phyloP scores from a whole-genome alignment of 92 coral and sea anemone species.

The Anthopleura xanthogrammica region DNA sequence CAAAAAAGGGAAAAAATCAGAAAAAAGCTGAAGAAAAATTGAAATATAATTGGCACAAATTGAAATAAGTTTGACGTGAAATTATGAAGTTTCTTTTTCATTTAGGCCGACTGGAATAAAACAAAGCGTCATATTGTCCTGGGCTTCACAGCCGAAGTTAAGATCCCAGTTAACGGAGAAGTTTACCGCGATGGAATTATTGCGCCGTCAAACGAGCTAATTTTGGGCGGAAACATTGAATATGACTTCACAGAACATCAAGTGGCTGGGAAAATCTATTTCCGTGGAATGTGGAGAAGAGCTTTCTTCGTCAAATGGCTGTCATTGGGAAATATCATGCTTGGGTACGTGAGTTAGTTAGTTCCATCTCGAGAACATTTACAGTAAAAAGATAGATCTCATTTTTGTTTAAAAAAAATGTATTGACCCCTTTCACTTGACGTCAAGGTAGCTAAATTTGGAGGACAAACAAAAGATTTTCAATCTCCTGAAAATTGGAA shows the following conservation, averaged over 20 bases:
- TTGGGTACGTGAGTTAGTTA: conserved; percentile 59
- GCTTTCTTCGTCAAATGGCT: conserved; percentile 80
- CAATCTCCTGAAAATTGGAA: too few relatives aligned
- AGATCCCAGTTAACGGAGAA: conserved; percentile 90
- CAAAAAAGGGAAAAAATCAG: too few relatives aligned
- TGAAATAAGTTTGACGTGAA: too few relatives aligned
- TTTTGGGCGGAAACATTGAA: conserved; percentile 78
- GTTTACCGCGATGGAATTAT: conserved; percentile 85
- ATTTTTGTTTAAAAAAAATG: too few relatives aligned
- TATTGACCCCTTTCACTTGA: too few relatives aligned
- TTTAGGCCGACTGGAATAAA: conserved; percentile 88
- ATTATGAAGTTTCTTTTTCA: not conserved
- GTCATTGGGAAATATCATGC: conserved; percentile 76
- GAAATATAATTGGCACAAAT: not conserved
- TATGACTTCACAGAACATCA: conserved; percentile 57
- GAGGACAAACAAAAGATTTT: too few relatives aligned
- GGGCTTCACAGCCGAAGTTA: conserved; percentile 88
- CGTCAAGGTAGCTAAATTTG: too few relatives aligned
- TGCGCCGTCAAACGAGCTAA: conserved; percentile 79
- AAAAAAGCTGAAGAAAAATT: too few relatives aligned
- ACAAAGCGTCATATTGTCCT: conserved; percentile 59
- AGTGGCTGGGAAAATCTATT: conserved; percentile 80
- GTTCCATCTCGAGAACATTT: not conserved
- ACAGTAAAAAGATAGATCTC: not conserved
- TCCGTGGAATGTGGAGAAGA: conserved; percentile 90